Conservation (phyloP, 2,888 invertebrate species). For the Drosophila lutescens region DNA sequence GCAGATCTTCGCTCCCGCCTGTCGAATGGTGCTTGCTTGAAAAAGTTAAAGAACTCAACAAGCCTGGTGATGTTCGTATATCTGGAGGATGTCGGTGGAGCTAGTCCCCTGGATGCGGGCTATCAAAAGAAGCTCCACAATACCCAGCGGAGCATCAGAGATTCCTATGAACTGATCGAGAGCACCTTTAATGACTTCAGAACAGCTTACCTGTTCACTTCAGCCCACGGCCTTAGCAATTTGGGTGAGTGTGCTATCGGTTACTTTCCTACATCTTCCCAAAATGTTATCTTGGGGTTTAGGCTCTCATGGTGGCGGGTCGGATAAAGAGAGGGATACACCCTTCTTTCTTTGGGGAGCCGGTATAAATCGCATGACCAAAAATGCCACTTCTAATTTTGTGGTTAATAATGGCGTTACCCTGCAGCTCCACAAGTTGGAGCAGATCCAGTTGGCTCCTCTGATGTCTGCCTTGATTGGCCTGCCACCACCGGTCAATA, state of each 20-base stretch:
- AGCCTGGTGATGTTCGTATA: constrained; percentile 92
- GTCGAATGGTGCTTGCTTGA: not conserved
- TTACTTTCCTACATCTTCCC: too few species aligned
- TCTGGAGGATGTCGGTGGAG: constrained; percentile 95
- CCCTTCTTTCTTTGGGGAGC: constrained; percentile 98
- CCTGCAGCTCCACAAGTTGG: constrained; percentile 86
- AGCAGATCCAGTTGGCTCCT: constrained; percentile 96
- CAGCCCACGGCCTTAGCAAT: constrained; percentile 99
- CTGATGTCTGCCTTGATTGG: constrained; percentile 94
- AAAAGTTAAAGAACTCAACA: constrained; percentile 20
- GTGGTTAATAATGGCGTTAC: constrained; percentile 76
- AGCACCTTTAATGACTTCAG: constrained; percentile 89
- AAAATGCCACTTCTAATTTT: constrained; percentile 43
- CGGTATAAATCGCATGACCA: constrained; percentile 86
- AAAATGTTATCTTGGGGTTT: not conserved
- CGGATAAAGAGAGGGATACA: constrained; percentile 93
- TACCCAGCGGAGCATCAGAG: constrained; percentile 90
- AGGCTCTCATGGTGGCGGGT: constrained; percentile 97
- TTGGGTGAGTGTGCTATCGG: constrained; percentile 87
- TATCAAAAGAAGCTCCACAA: constrained; percentile 90
- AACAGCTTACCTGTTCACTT: constrained; percentile 95
- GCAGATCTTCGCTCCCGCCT: not conserved
- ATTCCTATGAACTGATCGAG: constrained; percentile 88
- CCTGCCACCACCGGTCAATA: constrained; percentile 94
- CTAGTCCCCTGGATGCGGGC: constrained; percentile 92